A percentile compares a stretch with the other conserved stretches of the same genome.
Evolutionary conservation across 1,140 invertebrate genomes (phyloP).

Genomic region (Drosophila quadrilineata): DNA sequence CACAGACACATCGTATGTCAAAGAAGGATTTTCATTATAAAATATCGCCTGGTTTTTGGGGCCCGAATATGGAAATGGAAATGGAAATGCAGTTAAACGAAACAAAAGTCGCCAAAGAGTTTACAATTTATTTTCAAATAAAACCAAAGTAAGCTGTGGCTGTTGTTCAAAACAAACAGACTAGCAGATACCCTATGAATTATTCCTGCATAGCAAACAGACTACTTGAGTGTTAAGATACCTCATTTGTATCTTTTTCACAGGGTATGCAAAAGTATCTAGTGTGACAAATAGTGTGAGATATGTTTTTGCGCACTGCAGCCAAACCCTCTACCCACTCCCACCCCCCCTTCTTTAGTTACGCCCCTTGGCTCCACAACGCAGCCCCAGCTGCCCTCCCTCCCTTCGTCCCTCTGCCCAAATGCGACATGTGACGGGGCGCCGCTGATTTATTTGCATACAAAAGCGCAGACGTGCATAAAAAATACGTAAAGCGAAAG

Average conservation of each 20-base stretch:
- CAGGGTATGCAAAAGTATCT: conserved; percentile 53
- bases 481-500: too few relatives aligned
- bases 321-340: conserved; percentile 23
- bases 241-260: neutral
- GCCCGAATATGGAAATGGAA: conserved; percentile 38
- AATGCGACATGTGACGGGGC: conserved; percentile 69
- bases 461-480: conserved; percentile 65
- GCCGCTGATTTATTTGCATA: conserved; percentile 80
- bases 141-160: conserved; percentile 2
- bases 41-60: conserved; percentile 58
- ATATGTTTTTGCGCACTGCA: conserved; percentile 75
- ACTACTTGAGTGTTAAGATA: too few relatives aligned
- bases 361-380: neutral
- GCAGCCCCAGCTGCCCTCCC: neutral
- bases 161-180: too few relatives aligned
- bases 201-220: neutral
- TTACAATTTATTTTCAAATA: conserved; percentile 78
- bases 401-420: conserved; percentile 2
- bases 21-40: conserved; percentile 79
- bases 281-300: conserved; percentile 77
- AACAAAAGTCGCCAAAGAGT: conserved; percentile 66
- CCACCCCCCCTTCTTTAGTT: neutral
- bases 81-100: conserved; percentile 37
- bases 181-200: neutral
- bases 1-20: conserved; percentile 40